These are phyloP conservation scores for Pachyramphus minor DNA, from an alignment of 2,113 vertebrate genomes.

Conservation along the genomic window DNA sequence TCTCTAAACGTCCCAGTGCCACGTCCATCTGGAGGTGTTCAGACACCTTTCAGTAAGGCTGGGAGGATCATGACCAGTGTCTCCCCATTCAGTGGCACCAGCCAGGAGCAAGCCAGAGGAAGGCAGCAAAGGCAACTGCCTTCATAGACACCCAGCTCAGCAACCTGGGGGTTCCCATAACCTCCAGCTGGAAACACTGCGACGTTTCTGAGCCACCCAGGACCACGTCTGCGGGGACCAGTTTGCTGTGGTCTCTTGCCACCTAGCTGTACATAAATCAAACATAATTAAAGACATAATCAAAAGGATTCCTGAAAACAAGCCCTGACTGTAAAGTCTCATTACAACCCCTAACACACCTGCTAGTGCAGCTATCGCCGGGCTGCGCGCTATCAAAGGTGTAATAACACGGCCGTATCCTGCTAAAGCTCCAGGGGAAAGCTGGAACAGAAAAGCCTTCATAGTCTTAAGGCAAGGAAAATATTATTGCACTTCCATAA, in stretches of 20 bases:
- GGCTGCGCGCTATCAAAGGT: slow-evolving; percentile 43
- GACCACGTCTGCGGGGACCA: neutral
- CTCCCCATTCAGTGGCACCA: neutral
- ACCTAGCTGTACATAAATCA: slow-evolving; percentile 10
- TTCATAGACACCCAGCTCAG: neutral
- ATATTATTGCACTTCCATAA: slow-evolving; percentile 66
- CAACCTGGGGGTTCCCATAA: neutral
- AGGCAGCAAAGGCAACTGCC: neutral
- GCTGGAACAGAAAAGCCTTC: slow-evolving; percentile 63
- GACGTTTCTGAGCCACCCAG: neutral
- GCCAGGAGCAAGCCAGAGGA: neutral
- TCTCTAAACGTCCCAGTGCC: neutral
- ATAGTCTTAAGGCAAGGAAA: slow-evolving; percentile 60
- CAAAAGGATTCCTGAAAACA: slow-evolving; percentile 33
- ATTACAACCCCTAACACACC: slow-evolving; percentile 17
- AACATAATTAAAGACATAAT: slow-evolving; percentile 35
- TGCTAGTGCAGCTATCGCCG: slow-evolving; percentile 11
- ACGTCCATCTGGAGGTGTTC: neutral
- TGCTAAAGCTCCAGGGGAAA: slow-evolving; percentile 63
- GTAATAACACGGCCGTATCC: slow-evolving; percentile 49
- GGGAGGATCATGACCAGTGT: neutral
- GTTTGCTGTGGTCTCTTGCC: slow-evolving; percentile 4
- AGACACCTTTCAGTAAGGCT: rapidly evolving
- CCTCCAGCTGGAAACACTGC: neutral
- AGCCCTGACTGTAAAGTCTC: slow-evolving; percentile 34